phyloP scores from a whole-genome alignment of 1,140 invertebrate genomes.

The Drosophila nikananu region DNA sequence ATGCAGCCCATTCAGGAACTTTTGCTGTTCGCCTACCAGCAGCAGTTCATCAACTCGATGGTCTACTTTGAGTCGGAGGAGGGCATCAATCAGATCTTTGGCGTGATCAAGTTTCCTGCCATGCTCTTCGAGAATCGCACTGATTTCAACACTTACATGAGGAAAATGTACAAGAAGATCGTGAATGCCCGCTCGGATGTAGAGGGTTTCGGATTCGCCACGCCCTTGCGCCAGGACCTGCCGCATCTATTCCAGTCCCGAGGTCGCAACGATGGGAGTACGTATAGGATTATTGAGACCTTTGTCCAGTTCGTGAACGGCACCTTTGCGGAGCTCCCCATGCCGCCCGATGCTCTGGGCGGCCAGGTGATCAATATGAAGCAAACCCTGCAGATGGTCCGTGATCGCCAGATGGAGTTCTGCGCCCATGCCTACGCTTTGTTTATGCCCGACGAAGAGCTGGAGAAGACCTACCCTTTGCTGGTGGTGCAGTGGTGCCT shows the following conservation, averaged over 20 bases:
- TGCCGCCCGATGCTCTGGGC: slow-evolving; percentile 56
- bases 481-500: slow-evolving; percentile 77
- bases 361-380: slow-evolving; percentile 72
- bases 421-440: slow-evolving; percentile 76
- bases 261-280: slow-evolving; percentile 58
- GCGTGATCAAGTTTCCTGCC: slow-evolving; percentile 46
- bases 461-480: slow-evolving; percentile 73
- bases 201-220: slow-evolving; percentile 57
- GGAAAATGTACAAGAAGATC: slow-evolving; percentile 6
- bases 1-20: slow-evolving; percentile 54
- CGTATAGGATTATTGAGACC: slow-evolving; percentile 63
- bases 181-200: slow-evolving; percentile 49
- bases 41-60: slow-evolving; percentile 66
- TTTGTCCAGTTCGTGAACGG: slow-evolving; percentile 69
- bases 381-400: slow-evolving; percentile 58
- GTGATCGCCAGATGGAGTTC: slow-evolving; percentile 62
- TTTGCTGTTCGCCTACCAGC: slow-evolving; percentile 24
- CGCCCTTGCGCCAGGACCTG: slow-evolving; percentile 66
- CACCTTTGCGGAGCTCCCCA: slow-evolving; percentile 42
- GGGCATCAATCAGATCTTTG: slow-evolving; percentile 57
- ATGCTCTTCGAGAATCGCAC: slow-evolving; percentile 59
- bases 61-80: slow-evolving; percentile 59
- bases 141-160: slow-evolving; percentile 27
- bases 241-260: slow-evolving; percentile 60
- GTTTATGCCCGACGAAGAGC: slow-evolving; percentile 59